Percentiles rank a stretch among this genome's conserved stretches.
phyloP scores from a whole-genome alignment of 2,797 vertebrate species.

The Eulemur albifrons region DNA sequence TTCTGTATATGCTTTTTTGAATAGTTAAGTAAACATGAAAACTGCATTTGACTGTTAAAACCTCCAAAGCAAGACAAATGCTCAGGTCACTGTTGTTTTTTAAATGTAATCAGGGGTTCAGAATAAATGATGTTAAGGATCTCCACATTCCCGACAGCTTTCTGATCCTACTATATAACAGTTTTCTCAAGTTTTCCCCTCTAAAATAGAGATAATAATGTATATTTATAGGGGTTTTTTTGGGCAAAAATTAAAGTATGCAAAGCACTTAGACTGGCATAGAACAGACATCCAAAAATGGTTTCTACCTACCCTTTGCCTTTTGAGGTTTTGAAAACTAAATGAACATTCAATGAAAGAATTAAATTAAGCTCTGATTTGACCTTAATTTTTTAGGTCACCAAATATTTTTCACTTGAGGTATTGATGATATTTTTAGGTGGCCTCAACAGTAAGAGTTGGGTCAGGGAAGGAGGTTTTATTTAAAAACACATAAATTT shows the following conservation, averaged over 20 bases:
- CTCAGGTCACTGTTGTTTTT: background rate
- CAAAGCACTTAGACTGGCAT: background rate
- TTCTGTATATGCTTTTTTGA: background rate
- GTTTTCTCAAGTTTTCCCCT: background rate
- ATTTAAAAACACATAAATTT: conserved; percentile 48
- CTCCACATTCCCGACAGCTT: background rate
- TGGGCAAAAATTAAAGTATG: background rate
- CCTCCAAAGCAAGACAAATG: background rate
- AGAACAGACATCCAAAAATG: background rate
- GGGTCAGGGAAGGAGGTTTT: background rate
- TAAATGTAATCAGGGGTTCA: background rate
- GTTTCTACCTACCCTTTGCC: background rate
- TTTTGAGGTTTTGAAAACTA: conserved; percentile 35
- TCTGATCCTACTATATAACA: background rate
- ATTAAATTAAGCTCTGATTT: conserved; percentile 12
- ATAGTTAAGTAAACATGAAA: background rate
- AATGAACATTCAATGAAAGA: conserved; percentile 25
- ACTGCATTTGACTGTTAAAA: background rate
- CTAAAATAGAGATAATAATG: background rate
- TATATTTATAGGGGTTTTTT: background rate
- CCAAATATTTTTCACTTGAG: conserved; percentile 11
- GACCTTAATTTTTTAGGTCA: conserved; percentile 24
- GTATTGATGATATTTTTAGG: conserved; percentile 32
- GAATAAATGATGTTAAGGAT: background rate
- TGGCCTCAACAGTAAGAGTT: background rate